phyloP scores from a whole-genome alignment of 1,140 invertebrate species.

The Hylyphantes graminicola region DNA sequence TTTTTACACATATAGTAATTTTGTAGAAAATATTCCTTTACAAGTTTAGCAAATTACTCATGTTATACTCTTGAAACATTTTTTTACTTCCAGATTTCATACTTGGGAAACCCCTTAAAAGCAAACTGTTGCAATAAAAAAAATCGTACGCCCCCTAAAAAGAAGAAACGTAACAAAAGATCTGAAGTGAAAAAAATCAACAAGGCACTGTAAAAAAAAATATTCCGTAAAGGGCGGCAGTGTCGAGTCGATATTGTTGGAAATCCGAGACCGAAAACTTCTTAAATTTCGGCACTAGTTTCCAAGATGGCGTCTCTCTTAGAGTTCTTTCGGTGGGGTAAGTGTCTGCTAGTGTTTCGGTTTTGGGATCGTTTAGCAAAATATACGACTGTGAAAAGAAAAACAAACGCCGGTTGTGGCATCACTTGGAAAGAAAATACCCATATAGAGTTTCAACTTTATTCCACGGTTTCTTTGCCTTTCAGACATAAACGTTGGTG shows the following conservation, averaged over 20 bases:
- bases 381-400: conserved; percentile 44
- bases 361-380: conserved; percentile 45
- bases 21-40: neutral
- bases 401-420: conserved; percentile 48
- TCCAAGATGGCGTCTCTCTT: conserved; percentile 51
- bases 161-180: conserved; percentile 16
- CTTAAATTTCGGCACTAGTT: conserved; percentile 57
- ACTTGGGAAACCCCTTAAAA: conserved; percentile 13
- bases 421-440: conserved; percentile 28
- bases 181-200: conserved; percentile 35
- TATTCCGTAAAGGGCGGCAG: neutral
- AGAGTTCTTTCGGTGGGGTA: conserved; percentile 24
- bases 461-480: conserved; percentile 8
- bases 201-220: neutral
- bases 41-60: no score
- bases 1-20: neutral
- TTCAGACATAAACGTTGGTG: no score
- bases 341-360: conserved; percentile 52
- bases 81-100: conserved; percentile 22
- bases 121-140: conserved; percentile 57
- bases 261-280: conserved; percentile 50
- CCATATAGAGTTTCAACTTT: conserved; percentile 22
- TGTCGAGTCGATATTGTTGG: conserved; percentile 37
- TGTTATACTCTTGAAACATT: neutral
- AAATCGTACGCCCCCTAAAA: conserved; percentile 17